Evolutionary conservation across 2,797 vertebrate species (phyloP), one percentile per base, ranked within the genome.

Genomic region (Mormyrops attenuatus): DNA sequence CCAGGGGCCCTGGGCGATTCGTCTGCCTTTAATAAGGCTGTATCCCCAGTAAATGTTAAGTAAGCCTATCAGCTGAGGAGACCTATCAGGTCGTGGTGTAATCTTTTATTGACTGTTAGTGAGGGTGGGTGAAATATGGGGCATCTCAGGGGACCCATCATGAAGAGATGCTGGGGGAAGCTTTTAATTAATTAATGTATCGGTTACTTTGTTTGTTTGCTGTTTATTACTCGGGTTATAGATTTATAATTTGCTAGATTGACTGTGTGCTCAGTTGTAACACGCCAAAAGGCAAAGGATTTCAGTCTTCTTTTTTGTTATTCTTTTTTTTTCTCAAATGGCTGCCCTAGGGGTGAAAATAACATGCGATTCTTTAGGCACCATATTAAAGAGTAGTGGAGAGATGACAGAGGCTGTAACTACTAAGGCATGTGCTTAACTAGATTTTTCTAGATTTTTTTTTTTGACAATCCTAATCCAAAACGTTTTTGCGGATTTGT

Each of bases 41-140:
- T 90, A 94, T 94, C 55, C 91, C 82, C 55, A 89, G 93, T 93
- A 92, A 95, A 91, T 94, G 94, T 93, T 93, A 95, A 96, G 94
- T 90, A 87, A 89, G 50, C 89, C 73, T 17, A 86, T 92, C 82
- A 66, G 89, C 90, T 91, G 89, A 91, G 77, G 92, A 89, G 77
- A 92, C 91, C 91, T 90, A 53, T 91, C 89, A 84, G 57, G 41
- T 92, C 93, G 91, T 89, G 90, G 63, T 88, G 90, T 91, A 94
- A 89, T 89, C 91, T 91, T 85, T 89, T 94, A 92, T 93, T 94
- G 93, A 95, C 91, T 11, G 92, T 92, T 90, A 89, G 92, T 89
- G 93, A 91, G 94, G 94, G 93, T 87, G 90, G 94, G 95, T 94
- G 94, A 92, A 94, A 88, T 88, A 94, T 92, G 92, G 93, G 92